Base-by-base conservation (phyloP, 1,140 invertebrate genomes). In the Zaprionus taronus region DNA sequence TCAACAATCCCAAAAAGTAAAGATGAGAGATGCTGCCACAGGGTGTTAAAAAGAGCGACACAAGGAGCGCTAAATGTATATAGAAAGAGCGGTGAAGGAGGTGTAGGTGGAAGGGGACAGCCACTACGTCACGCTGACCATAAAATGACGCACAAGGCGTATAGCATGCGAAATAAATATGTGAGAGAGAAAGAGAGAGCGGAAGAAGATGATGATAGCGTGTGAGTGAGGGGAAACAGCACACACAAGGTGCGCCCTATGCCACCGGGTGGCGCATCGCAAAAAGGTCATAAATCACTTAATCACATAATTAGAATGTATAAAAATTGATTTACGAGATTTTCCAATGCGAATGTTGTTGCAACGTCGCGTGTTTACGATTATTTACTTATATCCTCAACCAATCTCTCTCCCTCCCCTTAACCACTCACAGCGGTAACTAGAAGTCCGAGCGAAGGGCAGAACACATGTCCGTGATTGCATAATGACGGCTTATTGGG, bases 281-380 rank as follows among this genome's bases (percentile, higher is more conserved):
- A 31, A 53, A 64, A 61, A 84, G 65, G 70, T 78, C 85, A 90
- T 89, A 89, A 89, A 89, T 89, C 85, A 89, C 85, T 89, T 89
- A 89, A 89, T 89, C 85, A 89, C 85, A 89, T 89, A 89, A 89
- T 89, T 89, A 89, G 85, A 89, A 90, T 90, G 85, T 82, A 72
- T 83, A 89, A 84, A 90, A 90, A 90, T 89, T 89, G 85, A 89
- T 89, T 89, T 89, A 89, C 85, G 85, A 89, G 85, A 90, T 91
- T 89, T 85, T 9, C 63, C 70, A 84, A 81, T 82, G 79, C 65
- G 85, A 82, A 84, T 81, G 80, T 69, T 70, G 67, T 56, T 80
- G 77, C 65, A 72, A 64, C 55, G 82, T 87, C 85, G 84, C 84
- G 84, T 87, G 84, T 81, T 84, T 79, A 69, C 72, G 81, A 84